These are phyloP conservation scores for Lichenostomus cassidix DNA, from an alignment of 2,113 vertebrate species.

Conservation along the genomic window DNA sequence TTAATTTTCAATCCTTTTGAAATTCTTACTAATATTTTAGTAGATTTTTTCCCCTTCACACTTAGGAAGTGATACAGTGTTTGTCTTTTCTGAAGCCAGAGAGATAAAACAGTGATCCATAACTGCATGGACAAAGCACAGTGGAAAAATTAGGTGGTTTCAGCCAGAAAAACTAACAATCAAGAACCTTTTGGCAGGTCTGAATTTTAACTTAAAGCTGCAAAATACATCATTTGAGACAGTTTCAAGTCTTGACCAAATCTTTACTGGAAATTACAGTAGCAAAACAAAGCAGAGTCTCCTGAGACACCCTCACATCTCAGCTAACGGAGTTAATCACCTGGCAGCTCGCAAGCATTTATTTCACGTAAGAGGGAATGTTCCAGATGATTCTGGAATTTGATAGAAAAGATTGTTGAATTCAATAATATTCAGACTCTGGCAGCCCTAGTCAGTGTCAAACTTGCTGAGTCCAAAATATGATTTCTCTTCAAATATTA, in stretches of 20 bases:
- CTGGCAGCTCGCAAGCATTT: conserved; percentile 40
- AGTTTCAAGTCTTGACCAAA: conserved; percentile 61
- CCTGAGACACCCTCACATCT: conserved; percentile 39
- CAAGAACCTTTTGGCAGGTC: conserved; percentile 50
- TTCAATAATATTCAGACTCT: conserved; percentile 26
- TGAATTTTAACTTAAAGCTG: conserved; percentile 70
- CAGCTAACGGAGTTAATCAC: conserved; percentile 59
- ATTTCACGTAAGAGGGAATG: neutral
- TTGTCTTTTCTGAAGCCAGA: conserved; percentile 46
- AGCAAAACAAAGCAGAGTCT: conserved; percentile 64
- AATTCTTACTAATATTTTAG: conserved; percentile 11
- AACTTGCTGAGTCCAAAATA: conserved; percentile 12
- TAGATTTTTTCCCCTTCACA: neutral
- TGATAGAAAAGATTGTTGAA: conserved; percentile 51
- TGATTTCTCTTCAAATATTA: conserved; percentile 42
- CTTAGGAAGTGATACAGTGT: conserved; percentile 7
- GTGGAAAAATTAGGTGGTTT: conserved; percentile 35
- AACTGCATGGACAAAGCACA: conserved; percentile 24
- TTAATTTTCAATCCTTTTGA: conserved; percentile 31
- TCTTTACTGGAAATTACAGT: conserved; percentile 71
- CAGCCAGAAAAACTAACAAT: conserved; percentile 61
- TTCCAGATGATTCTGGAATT: conserved; percentile 55
- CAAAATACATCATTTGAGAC: conserved; percentile 70
- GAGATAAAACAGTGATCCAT: conserved; percentile 38
- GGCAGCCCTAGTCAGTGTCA: conserved; percentile 32